Percentiles rank a stretch among this genome's conserved stretches.
Conservation (phyloP, 1,140 invertebrate species). For the Drosophila pseudoananassae region DNA sequence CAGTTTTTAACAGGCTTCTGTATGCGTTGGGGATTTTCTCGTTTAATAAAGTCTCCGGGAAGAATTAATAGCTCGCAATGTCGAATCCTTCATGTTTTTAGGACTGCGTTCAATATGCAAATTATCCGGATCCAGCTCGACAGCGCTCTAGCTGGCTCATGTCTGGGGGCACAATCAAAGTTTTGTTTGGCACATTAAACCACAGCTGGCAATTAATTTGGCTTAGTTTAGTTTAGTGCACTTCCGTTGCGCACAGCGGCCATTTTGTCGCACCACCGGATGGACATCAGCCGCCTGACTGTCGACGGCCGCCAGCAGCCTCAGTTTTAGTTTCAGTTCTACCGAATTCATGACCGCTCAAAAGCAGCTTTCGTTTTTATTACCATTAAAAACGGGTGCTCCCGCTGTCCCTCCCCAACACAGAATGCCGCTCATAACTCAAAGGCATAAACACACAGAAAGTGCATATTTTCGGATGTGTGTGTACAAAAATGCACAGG, state of each 20-base stretch:
- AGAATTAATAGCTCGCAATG: slow-evolving; percentile 35
- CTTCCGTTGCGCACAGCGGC: slow-evolving; percentile 75
- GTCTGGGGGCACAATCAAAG: slow-evolving; percentile 63
- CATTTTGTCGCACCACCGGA: slow-evolving; percentile 76
- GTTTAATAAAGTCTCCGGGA: slow-evolving; percentile 35
- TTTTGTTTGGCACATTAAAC: slow-evolving; percentile 80
- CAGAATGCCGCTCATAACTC: slow-evolving; percentile 74
- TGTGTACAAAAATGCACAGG: neutral
- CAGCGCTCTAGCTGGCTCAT: slow-evolving; percentile 20
- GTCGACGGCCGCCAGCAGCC: slow-evolving; percentile 16
- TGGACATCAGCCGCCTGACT: slow-evolving; percentile 50
- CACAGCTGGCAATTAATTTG: slow-evolving; percentile 76
- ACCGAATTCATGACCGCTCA: slow-evolving; percentile 64
- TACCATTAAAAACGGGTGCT: slow-evolving; percentile 71
- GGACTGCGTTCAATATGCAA: slow-evolving; percentile 46
- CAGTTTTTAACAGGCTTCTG: slow-evolving; percentile 27
- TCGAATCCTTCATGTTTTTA: slow-evolving; percentile 50
- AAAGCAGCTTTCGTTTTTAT: slow-evolving; percentile 81
- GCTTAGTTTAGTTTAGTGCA: slow-evolving; percentile 81
- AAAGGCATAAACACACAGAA: slow-evolving; percentile 66
- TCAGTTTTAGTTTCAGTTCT: slow-evolving; percentile 18
- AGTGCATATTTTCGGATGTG: slow-evolving; percentile 16
- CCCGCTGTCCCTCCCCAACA: slow-evolving; percentile 26
- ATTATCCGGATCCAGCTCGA: slow-evolving; percentile 30
- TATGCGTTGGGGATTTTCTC: slow-evolving; percentile 11